A percentile compares a stretch with the other conserved stretches of the same genome.
Evolutionary conservation across 1,140 invertebrate species (phyloP).

Genomic region (Sipha flava): DNA sequence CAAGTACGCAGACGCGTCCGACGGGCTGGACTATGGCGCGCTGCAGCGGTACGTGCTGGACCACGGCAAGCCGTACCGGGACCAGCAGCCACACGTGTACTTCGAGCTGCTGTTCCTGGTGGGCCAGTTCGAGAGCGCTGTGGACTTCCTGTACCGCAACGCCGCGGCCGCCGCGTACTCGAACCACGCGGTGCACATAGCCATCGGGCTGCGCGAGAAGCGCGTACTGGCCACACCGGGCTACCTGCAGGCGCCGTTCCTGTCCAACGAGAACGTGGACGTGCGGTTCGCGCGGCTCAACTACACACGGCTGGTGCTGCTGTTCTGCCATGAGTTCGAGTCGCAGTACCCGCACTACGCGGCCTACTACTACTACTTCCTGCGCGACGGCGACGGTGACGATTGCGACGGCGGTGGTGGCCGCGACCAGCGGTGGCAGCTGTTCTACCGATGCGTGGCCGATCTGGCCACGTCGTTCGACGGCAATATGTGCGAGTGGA

Average conservation of each 20-base stretch:
- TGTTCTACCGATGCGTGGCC: not conserved
- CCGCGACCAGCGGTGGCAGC: not conserved
- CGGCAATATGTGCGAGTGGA: conserved; percentile 15
- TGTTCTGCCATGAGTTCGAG: conserved; percentile 1
- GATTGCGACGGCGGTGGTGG: not conserved
- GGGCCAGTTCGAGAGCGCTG: conserved; percentile 89
- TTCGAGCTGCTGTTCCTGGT: conserved; percentile 84
- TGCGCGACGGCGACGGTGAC: not conserved
- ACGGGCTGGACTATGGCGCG: conserved; percentile 5
- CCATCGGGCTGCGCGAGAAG: conserved; percentile 79
- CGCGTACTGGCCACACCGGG: conserved; percentile 57
- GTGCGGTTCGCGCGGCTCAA: not conserved
- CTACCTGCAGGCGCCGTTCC: not conserved
- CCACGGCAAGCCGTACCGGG: conserved; percentile 39
- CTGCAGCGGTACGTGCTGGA: conserved; percentile 15
- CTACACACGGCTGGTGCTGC: not conserved
- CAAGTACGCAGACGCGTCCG: conserved; percentile 3
- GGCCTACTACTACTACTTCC: conserved; percentile 11
- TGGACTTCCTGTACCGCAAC: conserved; percentile 82
- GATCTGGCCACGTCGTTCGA: conserved; percentile 15
- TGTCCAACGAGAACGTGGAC: conserved; percentile 15
- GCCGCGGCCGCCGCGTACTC: conserved; percentile 53
- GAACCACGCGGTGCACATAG: conserved; percentile 85
- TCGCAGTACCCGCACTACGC: not conserved
- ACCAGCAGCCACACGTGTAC: conserved; percentile 85